Conservation (phyloP, 1,140 invertebrate species). For the Zaprionus camerounensis region DNA sequence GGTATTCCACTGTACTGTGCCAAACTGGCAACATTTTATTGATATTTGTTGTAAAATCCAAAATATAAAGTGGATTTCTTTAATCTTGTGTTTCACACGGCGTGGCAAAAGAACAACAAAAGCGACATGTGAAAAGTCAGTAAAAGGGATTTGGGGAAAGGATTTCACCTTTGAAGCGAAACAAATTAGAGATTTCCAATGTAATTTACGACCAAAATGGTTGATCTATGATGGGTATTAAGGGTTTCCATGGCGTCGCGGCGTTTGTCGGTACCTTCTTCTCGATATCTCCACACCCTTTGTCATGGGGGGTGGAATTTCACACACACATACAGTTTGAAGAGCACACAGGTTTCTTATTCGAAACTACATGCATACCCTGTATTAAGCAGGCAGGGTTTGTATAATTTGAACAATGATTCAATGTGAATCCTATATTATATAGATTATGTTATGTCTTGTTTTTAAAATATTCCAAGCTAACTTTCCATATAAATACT, state of each 20-base stretch:
- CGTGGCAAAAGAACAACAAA: constrained; percentile 33
- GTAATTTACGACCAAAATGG: constrained; percentile 79
- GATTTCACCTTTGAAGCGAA: constrained; percentile 74
- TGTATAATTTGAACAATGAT: neutral
- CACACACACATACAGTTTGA: constrained; percentile 6
- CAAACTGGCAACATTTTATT: neutral
- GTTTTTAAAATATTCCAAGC: too few species aligned
- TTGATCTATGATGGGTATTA: constrained; percentile 79
- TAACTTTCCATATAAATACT: too few species aligned
- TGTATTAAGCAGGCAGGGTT: neutral
- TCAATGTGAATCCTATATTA: too few species aligned
- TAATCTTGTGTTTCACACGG: constrained; percentile 25
- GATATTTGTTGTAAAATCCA: neutral
- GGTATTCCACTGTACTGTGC: neutral
- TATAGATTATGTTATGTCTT: too few species aligned
- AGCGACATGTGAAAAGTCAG: constrained; percentile 34
- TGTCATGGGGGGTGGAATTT: constrained; percentile 29
- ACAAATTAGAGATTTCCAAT: constrained; percentile 81
- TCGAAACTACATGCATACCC: constrained; percentile 17
- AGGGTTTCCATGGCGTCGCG: constrained; percentile 57
- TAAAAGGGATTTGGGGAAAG: constrained; percentile 54
- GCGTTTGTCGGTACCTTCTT: constrained; percentile 24
- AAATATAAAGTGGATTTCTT: constrained; percentile 23
- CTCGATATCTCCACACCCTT: constrained; percentile 6
- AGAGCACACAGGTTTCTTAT: constrained; percentile 35